Percentiles rank a stretch among this genome's conserved stretches.
Conservation (phyloP, 2,888 invertebrate species). For the Amphiduros pacificus region DNA sequence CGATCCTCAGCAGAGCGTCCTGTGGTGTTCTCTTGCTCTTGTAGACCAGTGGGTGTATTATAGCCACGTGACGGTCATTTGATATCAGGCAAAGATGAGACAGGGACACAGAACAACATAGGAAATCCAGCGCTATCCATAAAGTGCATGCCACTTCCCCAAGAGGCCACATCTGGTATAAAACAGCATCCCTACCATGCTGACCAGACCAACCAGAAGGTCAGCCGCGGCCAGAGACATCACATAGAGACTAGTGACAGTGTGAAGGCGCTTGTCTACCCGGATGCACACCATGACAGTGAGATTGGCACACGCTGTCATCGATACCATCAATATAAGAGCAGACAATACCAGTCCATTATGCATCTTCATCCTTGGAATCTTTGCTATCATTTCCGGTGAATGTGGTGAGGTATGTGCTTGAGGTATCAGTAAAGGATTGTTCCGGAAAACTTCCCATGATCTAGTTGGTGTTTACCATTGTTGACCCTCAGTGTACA, state of each 20-base stretch:
- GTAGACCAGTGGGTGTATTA: conserved; percentile 39
- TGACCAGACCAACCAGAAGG: conserved; percentile 33
- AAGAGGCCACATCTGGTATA: conserved; percentile 27
- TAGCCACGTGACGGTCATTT: conserved; percentile 38
- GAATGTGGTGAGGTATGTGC: too few species aligned
- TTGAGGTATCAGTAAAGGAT: too few species aligned
- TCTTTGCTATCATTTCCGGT: too few species aligned
- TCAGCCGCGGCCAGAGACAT: conserved; percentile 37
- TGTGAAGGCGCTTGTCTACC: conserved; percentile 19
- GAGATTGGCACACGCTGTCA: too few species aligned
- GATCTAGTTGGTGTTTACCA: too few species aligned
- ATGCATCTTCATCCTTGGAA: too few species aligned
- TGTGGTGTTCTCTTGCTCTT: conserved; percentile 41
- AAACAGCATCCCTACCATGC: conserved; percentile 33
- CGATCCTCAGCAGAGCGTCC: too few species aligned
- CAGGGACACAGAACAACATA: conserved; percentile 37
- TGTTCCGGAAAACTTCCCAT: too few species aligned
- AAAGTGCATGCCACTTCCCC: conserved; percentile 28
- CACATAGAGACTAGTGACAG: conserved; percentile 40
- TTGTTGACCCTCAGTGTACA: too few species aligned
- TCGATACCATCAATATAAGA: too few species aligned
- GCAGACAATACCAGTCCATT: too few species aligned
- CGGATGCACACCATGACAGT: conserved; percentile 19
- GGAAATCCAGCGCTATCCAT: conserved; percentile 35
- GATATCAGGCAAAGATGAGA: conserved; percentile 43